Percentiles rank a stretch among this genome's conserved stretches.
Conservation (phyloP, 2,888 invertebrate species). For the Oscheius myriophilus region DNA sequence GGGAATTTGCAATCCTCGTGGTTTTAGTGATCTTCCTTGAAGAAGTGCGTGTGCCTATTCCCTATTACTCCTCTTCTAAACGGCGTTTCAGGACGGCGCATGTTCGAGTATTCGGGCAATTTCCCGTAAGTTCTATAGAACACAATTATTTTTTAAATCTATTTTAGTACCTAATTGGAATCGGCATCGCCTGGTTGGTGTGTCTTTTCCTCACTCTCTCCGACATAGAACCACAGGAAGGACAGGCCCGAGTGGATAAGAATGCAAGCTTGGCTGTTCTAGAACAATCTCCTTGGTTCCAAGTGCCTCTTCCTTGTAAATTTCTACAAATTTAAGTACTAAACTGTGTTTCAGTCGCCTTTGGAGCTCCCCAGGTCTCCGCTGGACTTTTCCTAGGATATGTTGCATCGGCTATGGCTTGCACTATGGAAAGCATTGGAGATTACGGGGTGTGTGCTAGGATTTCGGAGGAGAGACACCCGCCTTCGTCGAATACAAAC, state of each 20-base stretch:
- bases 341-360: slow-evolving; percentile 43
- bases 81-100: slow-evolving; percentile 33
- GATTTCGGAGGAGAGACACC: slow-evolving; percentile 51
- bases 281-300: slow-evolving; percentile 58
- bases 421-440: slow-evolving; percentile 60
- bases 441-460: slow-evolving; percentile 49
- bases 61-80: slow-evolving; percentile 38
- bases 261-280: slow-evolving; percentile 52
- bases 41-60: slow-evolving; percentile 57
- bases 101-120: slow-evolving; percentile 58
- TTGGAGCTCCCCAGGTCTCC: slow-evolving; percentile 50
- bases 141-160: background rate
- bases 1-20: slow-evolving; percentile 55
- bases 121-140: slow-evolving; percentile 47
- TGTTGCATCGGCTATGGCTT: slow-evolving; percentile 58
- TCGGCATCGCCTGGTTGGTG: slow-evolving; percentile 56
- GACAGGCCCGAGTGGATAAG: slow-evolving; percentile 59
- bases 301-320: slow-evolving; percentile 62
- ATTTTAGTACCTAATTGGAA: slow-evolving; percentile 60
- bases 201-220: slow-evolving; percentile 55
- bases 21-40: slow-evolving; percentile 55
- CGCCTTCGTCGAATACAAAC: slow-evolving; percentile 47
- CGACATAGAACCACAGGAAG: slow-evolving; percentile 45
- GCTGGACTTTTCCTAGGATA: slow-evolving; percentile 55
- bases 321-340: background rate